Evolutionary conservation across 2,797 vertebrate species (phyloP), one percentile per base, ranked within the genome.

Genomic region (Chaunax sp.): DNA sequence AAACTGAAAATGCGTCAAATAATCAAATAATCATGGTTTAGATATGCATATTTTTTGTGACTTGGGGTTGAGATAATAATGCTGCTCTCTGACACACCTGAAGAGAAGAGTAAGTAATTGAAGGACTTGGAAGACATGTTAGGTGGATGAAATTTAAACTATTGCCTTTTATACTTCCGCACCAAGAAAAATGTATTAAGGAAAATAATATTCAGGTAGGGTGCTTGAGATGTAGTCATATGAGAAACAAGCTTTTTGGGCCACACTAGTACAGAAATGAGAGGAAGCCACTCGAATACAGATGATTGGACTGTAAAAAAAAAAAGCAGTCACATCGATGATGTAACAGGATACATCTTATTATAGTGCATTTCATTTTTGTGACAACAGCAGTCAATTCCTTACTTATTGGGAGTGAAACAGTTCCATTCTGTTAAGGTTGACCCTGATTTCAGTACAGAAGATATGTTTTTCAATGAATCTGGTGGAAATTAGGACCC

Each of bases 401-500:
- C 0, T 51, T 13, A 47, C 4, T 23, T 43, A 2, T 6, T 44
- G 15, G 22, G 25, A 25, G 18, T 25, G 16, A 2, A 52, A 20
- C 15, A 47, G 16, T 18, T 25, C 0, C 0, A 25, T 47, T n/a
- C 43, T 28, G 19, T 35, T 12, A 28, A 4, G 45, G 10, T 4
- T 56, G 23, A 0, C 6, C 25, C 22, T 40, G 14, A 20, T 50
- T 64, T 35, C 3, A 43, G 6, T 60, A 41, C 40, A 33, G 20
- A 49, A 43, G 1, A 2, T 15, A 8, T 25, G 8, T 30, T 37
- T 60, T 11, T 10, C 19, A 16, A 51, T 52, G 28, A 26, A 70
- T 0, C 0, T 18, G 78, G 78, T 77, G 83, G 83, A 38, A 45
- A 62, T 64, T 94, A 92, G 91, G 93, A 94, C 93, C 93, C 87